Evolutionary conservation across 2,113 vertebrate species (phyloP), one percentile per base, ranked within the genome.

Genomic region (Chaenogobius annularis): DNA sequence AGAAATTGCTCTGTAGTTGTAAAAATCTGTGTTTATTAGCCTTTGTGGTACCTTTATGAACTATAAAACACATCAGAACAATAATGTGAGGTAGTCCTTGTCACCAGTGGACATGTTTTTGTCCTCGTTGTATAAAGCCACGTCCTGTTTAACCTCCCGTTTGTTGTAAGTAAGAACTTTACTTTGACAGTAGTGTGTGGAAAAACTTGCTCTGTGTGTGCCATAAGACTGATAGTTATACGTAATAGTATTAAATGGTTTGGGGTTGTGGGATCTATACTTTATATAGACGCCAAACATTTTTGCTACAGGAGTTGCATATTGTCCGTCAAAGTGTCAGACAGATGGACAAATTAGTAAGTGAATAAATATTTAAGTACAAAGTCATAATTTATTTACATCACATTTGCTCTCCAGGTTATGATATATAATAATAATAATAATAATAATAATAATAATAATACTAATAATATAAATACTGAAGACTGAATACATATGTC

Each of bases 11-110:
- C 6, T 19, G 47, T 15, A 50, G 47, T 17, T 50, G 47, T 19
- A 19, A 7, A 19, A 50, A 7, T 7, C 47, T 19, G 31, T 62
- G 14, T 37, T 62, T 62, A 62, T 19, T 62, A 37, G 31, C 59
- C 56, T 9, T 9, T 15, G 31, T 31, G 59, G 3, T 62, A 62
- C 31, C 19, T 62, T 61, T 62, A 40, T 62, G 59, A 62, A 31
- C 31, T 12, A 62, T 37, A 62, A 61, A 62, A 37, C 59, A 19
- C 48, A 67, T 73, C 43, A 66, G 50, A 14, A 10, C 12, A 66
- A 48, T 65, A 65, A 26, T 15, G 40, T 20, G 15, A 19, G 8
- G 13, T 15, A 20, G 35, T 55, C 14, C 50, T 66, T 66, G 20
- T 23, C 22, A 48, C 13, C 43, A 35, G 44, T 20, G 13, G 55